Evolutionary conservation across 1,140 invertebrate species (phyloP).

Genomic region (Pseudomyrmex gracilis): DNA sequence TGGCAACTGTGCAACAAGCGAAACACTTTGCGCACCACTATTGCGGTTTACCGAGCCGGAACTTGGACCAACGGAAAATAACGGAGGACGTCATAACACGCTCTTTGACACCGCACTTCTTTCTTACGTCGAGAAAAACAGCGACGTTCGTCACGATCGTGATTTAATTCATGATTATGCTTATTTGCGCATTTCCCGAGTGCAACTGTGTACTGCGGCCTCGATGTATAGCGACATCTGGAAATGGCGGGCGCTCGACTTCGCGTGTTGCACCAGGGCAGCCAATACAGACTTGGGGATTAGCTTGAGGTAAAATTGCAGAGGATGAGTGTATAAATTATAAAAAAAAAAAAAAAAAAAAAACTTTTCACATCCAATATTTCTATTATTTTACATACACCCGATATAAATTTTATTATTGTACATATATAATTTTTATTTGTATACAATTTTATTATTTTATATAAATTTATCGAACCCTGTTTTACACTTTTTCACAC

Average conservation of each 20-base stretch:
- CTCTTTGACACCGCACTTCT: background rate
- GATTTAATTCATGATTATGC: slow-evolving; percentile 73
- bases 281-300: slow-evolving; percentile 11
- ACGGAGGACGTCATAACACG: slow-evolving; percentile 1
- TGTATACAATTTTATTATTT: too few relatives aligned
- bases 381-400: too few relatives aligned
- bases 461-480: too few relatives aligned
- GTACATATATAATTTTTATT: too few relatives aligned
- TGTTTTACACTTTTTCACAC: too few relatives aligned
- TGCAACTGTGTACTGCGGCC: slow-evolving; percentile 18
- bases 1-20: slow-evolving; percentile 78
- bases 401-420: too few relatives aligned
- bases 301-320: too few relatives aligned
- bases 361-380: too few relatives aligned
- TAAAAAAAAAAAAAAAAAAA: too few relatives aligned
- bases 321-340: too few relatives aligned
- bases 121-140: background rate
- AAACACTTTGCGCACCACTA: slow-evolving; percentile 58
- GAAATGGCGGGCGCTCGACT: slow-evolving; percentile 5
- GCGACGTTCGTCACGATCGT: background rate
- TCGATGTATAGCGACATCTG: slow-evolving; percentile 53
- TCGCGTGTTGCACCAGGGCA: background rate
- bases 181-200: slow-evolving; percentile 60
- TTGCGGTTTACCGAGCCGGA: background rate
- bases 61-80: too few relatives aligned